Percentiles rank a stretch among this genome's conserved stretches.
phyloP scores from a whole-genome alignment of 2,888 invertebrate genomes.

The Epinotia nisella region DNA sequence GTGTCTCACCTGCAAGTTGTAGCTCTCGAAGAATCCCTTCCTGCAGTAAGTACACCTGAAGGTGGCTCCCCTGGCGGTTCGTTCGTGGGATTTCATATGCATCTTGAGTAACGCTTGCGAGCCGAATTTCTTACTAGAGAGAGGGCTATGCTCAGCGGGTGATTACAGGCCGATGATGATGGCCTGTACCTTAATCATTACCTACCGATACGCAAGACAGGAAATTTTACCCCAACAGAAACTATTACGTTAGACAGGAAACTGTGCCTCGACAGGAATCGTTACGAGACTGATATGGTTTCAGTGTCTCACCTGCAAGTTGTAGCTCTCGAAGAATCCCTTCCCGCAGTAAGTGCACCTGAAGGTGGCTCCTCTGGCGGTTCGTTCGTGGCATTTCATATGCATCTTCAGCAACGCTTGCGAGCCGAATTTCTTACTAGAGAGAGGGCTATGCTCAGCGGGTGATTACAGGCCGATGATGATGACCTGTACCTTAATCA shows the following conservation, averaged over 20 bases:
- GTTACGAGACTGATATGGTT: neutral
- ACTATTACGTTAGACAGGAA: too few relatives aligned
- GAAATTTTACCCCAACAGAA: too few relatives aligned
- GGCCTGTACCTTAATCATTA: neutral
- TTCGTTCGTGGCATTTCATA: slow-evolving; percentile 72
- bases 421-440: slow-evolving; percentile 71
- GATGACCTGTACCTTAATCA: neutral
- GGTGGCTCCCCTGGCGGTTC: slow-evolving; percentile 64
- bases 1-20: slow-evolving; percentile 64
- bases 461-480: too few relatives aligned
- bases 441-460: too few relatives aligned
- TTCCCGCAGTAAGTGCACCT: slow-evolving; percentile 77
- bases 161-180: too few relatives aligned
- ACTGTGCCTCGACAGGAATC: too few relatives aligned
- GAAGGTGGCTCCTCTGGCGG: slow-evolving; percentile 65
- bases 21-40: slow-evolving; percentile 75
- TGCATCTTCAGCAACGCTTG: slow-evolving; percentile 64
- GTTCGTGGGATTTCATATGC: slow-evolving; percentile 73
- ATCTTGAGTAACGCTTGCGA: slow-evolving; percentile 67
- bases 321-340: slow-evolving; percentile 73
- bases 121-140: slow-evolving; percentile 70
- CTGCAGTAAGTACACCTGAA: slow-evolving; percentile 75
- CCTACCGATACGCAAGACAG: too few relatives aligned
- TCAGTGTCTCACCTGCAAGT: slow-evolving; percentile 60
- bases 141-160: too few relatives aligned